Base-by-base conservation (phyloP, 2,113 vertebrate species). In the Tympanuchus pallidicinctus region DNA sequence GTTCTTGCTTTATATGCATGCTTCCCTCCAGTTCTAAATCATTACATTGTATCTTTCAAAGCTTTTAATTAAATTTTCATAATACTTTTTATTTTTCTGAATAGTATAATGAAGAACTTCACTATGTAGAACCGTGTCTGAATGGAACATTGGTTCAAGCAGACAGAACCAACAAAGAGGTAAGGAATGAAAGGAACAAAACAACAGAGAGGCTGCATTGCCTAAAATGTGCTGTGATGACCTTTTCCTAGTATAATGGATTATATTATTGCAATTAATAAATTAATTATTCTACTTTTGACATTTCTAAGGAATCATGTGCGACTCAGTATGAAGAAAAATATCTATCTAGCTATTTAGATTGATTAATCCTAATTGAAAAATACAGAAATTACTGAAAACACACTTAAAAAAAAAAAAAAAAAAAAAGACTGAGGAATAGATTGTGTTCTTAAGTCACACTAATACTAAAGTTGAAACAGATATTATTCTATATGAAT, bases 131-230 rank as follows among this genome's bases (percentile, higher is more conserved):
- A 76, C 98, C 99, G 0, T 99, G 99, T 84, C 95, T 99, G 92
- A 99, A 99, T 81, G 99, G 98, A 94, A 99, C 99, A 2, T 96
- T 99, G 97, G 99, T 99, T 86, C 99, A 99, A 97, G 99, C 99
- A 11, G 99, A 99, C 86, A 97, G 99, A 95, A 98, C 98, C 94
- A 99, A 99, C 98, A 99, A 99, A 98, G 98, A 99, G 98, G 99
- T 99, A 97, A 98, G 99, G 45, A 84, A 89, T 84, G 24, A 76
- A 70, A 86, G 63, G 28, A 85, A 48, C 38, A 73, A 76, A 91
- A n/a, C 50, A 79, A 38, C 8, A 30, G 52, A 92, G 74, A 93
- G 60, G 36, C 65, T 83, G 47, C 42, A 40, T 50, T 56, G 76
- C 1, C 1, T 72, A 80, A 95, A 82, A 52, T 42, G 66, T 72